Base-by-base conservation (phyloP, 2,113 vertebrate genomes). In the Guaruba guarouba region DNA sequence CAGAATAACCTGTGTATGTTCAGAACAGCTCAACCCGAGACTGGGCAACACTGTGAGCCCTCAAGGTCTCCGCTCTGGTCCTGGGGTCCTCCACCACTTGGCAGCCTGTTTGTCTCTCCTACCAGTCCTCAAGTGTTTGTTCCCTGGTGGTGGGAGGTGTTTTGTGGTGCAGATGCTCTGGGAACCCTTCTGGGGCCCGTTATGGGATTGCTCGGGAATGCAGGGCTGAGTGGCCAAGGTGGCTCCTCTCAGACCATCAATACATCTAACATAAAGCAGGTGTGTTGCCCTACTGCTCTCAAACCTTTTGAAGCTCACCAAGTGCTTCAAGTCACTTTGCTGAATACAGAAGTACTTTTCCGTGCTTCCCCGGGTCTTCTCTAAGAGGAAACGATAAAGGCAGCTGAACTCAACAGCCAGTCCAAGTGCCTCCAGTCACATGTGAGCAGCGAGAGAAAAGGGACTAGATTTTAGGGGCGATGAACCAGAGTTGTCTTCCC, bases 1-100 rank as follows among this genome's bases (percentile, higher is more conserved):
- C 9, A 24, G 12, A 25, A 66, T 62, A 88, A 33, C 5, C 31
- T 5, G 29, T 0, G 3, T 6, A 2, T 2, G 4, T 19, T 78
- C 13, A 9, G 22, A 74, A 37, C 0, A 0, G 6, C 15, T 0
- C 10, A 73, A 11, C 6, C 17, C 0, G 3, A 76, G 37, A 14
- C 57, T 3, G 14, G 15, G 10, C 44, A 46, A 13, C 5, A 4
- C 33, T 2, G 0, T 0, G 0, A 82, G 31, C 10, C 14, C 51
- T 49, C 1, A 0, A 31, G 44, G 19, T 20, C 12, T 16, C 13
- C 5, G 13, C 7, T 73, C n/a, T 5, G 23, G 4, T 39, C 15
- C 43, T 10, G n/a, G 29, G 57, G 52, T 82, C 19, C 67, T 73
- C 44, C 27, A 51, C 5, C 6, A 0, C 44, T 31, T 11, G 10